Base-by-base conservation (phyloP, 2,113 vertebrate species). In the Psettodes erumei region DNA sequence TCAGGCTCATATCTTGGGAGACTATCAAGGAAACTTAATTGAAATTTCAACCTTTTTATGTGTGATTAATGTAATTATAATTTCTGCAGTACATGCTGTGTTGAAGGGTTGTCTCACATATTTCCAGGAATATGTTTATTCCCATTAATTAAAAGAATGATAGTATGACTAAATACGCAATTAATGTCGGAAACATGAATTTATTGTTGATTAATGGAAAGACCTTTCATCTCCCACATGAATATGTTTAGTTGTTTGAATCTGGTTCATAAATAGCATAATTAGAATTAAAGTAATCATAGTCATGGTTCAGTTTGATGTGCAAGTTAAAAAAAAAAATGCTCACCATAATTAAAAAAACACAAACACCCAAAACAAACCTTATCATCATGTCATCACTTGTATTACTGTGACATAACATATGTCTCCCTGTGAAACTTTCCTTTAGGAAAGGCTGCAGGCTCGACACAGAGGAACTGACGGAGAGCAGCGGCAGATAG, bases 21-120 rank as follows among this genome's bases (percentile, higher is more conserved):
- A 86, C 86, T 80, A 90, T 91, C 85, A 84, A 78, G 85, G 78
- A 67, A 71, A 90, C 83, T 85, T 89, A 90, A 91, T 92, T 89
- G 82, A 87, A 93, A 89, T 88, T 87, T 90, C 77, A 70, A 59
- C 68, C 71, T 86, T 83, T 88, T 62, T 86, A 72, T 77, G 74
- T 77, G 10, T 77, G 82, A 88, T 91, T 91, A 90, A 87, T 90
- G 59, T 82, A 56, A 79, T 81, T 79, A 79, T 72, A 77, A 84
- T 79, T 67, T 86, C 72, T 50, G 30, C 62, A 28, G 81, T 50
- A 62, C 69, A 68, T 73, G 68, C 73, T 65, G 45, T 61, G 61
- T 76, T 67, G 45, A 70, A 50, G 23, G 51, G 21, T 21, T 62
- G 3, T 19, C 56, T 53, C 48, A 32, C 21, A 47, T 45, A 43